Conservation (phyloP, 1,140 invertebrate species). For the Drosophila lini region DNA sequence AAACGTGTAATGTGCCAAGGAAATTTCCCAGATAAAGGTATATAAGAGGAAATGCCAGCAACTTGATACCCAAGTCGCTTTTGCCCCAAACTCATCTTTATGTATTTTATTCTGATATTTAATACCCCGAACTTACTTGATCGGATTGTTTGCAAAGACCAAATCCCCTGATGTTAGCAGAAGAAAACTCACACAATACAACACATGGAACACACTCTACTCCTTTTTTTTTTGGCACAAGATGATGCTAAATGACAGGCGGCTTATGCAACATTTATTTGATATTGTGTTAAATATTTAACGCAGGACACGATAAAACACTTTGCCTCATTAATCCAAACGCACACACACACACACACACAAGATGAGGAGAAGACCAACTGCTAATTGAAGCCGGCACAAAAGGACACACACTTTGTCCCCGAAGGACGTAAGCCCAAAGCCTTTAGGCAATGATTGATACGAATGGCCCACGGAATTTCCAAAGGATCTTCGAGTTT, state of each 20-base stretch:
- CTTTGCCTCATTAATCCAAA: conserved; percentile 76
- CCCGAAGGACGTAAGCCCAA: conserved; percentile 14
- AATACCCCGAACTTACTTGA: conserved; percentile 29
- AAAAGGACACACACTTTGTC: conserved; percentile 18
- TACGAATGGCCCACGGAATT: conserved; percentile 32
- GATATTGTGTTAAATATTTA: conserved; percentile 81
- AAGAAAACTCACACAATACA: conserved; percentile 5
- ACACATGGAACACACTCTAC: background rate
- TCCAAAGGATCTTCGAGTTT: conserved; percentile 2
- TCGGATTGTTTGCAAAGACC: conserved; percentile 7
- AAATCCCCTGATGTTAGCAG: conserved; percentile 16
- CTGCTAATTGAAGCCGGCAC: conserved; percentile 65
- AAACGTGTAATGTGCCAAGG: conserved; percentile 19
- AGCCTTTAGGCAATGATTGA: conserved; percentile 45
- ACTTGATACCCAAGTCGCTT: conserved; percentile 1
- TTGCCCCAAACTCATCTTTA: background rate
- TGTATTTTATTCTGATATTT: conserved; percentile 17
- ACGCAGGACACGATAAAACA: conserved; percentile 80
- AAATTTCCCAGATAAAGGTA: conserved; percentile 24
- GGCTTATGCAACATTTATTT: conserved; percentile 79
- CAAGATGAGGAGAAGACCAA: conserved; percentile 5
- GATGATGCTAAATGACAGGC: conserved; percentile 60
- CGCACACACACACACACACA: conserved; percentile 2
- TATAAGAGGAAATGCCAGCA: background rate
- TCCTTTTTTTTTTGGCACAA: conserved; percentile 31